These are phyloP conservation scores for Gorilla gorilla DNA, from an alignment of 2,113 vertebrate genomes.

Conservation along the genomic window DNA sequence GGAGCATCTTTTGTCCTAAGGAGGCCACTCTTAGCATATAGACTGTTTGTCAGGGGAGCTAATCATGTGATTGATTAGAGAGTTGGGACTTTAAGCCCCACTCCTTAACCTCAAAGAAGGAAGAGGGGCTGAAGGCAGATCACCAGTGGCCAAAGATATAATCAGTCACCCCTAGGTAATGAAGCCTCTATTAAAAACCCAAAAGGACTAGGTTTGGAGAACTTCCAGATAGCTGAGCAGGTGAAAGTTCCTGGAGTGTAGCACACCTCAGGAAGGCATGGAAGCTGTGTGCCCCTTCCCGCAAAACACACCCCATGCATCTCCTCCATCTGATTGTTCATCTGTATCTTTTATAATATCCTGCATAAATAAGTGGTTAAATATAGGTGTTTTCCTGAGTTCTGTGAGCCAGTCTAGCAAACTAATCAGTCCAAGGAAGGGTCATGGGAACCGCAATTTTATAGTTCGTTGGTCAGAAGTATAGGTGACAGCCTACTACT, in stretches of 20 bases:
- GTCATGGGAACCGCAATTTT: not conserved
- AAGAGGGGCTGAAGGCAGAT: not conserved
- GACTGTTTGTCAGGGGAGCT: not conserved
- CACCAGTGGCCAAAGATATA: not conserved
- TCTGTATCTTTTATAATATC: not conserved
- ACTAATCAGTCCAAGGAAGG: not conserved
- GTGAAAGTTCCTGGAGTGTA: not conserved
- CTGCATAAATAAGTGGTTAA: not conserved
- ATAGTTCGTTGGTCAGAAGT: not conserved
- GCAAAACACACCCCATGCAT: not conserved
- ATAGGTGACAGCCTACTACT: not conserved
- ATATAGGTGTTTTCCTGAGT: not conserved
- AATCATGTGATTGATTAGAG: not conserved
- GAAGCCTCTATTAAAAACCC: not conserved
- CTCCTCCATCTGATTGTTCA: not conserved
- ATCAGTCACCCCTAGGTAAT: not conserved
- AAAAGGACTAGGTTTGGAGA: not conserved
- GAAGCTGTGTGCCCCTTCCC: not conserved
- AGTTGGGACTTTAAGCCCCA: not conserved
- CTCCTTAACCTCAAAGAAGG: not conserved
- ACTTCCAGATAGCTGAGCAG: not conserved
- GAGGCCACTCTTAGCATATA: not conserved
- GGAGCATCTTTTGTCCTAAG: not conserved
- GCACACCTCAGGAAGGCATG: not conserved
- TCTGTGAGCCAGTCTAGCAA: not conserved